A percentile compares a stretch with the other conserved stretches of the same genome.
Conservation (phyloP, 1,140 invertebrate species). For the Thaumatotibia leucotreta region DNA sequence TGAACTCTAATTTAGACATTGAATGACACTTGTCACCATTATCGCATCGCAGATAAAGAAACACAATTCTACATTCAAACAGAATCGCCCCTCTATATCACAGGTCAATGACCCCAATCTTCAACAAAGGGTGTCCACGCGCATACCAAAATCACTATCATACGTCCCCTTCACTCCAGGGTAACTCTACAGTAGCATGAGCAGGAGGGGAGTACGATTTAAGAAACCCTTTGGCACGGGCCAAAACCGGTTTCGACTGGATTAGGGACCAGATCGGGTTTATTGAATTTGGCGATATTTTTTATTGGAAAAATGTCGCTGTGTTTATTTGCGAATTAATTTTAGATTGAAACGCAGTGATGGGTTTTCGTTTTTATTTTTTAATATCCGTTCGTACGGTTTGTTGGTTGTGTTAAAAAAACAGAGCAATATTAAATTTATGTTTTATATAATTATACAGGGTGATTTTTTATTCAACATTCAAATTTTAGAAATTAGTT, state of each 20-base stretch:
- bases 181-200: not conserved
- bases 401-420: no score
- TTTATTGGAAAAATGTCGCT: not conserved
- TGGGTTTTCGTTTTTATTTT: not conserved
- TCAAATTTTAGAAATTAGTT: no score
- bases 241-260: not conserved
- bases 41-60: slow-evolving; percentile 17
- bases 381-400: not conserved
- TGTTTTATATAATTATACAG: no score
- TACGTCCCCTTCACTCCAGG: not conserved
- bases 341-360: not conserved
- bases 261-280: not conserved
- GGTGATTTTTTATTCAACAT: no score
- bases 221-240: not conserved
- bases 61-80: slow-evolving; percentile 23
- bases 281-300: slow-evolving; percentile 3
- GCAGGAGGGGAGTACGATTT: not conserved
- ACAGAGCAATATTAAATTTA: no score
- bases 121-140: slow-evolving; percentile 3
- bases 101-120: slow-evolving; percentile 31
- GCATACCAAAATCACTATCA: not conserved
- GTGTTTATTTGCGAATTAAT: not conserved
- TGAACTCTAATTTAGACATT: not conserved
- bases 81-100: slow-evolving; percentile 18
- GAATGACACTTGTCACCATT: not conserved